phyloP scores from a whole-genome alignment of 2,797 vertebrate species.

The Eulemur mongoz region DNA sequence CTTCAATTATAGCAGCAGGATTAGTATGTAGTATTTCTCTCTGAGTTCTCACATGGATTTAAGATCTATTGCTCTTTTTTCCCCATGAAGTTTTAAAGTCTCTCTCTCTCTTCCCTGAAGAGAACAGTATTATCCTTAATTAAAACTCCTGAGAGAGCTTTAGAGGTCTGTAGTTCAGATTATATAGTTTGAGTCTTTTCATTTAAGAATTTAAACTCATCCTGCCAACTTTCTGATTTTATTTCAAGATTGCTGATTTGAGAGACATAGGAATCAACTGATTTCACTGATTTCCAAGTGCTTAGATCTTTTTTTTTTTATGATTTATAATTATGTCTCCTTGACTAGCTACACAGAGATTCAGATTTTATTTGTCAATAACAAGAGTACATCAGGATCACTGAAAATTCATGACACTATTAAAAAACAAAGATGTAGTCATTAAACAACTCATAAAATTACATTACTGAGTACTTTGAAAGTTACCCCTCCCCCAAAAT shows the following conservation, averaged over 20 bases:
- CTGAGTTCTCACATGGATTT: conserved; percentile 62
- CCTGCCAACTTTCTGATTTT: conserved; percentile 66
- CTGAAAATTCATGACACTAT: neutral
- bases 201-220: conserved; percentile 59
- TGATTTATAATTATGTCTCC: conserved; percentile 18
- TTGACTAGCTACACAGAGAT: neutral
- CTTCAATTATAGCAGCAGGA: conserved; percentile 68
- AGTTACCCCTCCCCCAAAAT: neutral
- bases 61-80: conserved; percentile 63
- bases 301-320: conserved; percentile 21
- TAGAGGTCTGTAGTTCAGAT: conserved; percentile 59
- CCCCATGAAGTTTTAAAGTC: conserved; percentile 60
- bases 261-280: conserved; percentile 53
- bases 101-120: conserved; percentile 61
- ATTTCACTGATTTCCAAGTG: conserved; percentile 36
- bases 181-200: conserved; percentile 47
- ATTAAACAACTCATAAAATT: conserved; percentile 6
- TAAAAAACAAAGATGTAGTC: neutral
- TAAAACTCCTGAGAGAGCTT: conserved; percentile 73
- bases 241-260: conserved; percentile 60
- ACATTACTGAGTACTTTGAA: neutral
- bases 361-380: conserved; percentile 16
- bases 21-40: conserved; percentile 66
- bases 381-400: neutral
- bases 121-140: conserved; percentile 75